These are phyloP conservation scores for Drosophila mulleri DNA, from an alignment of 2,888 invertebrate species.

Conservation along the genomic window DNA sequence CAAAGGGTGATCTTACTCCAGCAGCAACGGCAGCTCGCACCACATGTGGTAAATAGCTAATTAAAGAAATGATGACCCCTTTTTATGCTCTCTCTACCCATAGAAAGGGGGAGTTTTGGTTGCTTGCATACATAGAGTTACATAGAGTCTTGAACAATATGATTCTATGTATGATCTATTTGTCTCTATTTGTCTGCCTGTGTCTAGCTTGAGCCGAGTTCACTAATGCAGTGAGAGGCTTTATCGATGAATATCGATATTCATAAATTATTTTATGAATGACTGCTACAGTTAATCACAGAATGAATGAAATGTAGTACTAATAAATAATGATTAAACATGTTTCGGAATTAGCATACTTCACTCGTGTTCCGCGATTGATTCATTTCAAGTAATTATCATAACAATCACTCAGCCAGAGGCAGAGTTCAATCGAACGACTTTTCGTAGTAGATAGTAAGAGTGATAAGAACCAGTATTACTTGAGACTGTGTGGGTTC, in stretches of 20 bases:
- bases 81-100: not conserved
- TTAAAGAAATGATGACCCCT: slow-evolving; percentile 45
- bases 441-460: not conserved
- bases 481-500: not conserved
- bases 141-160: not conserved
- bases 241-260: too few relatives aligned
- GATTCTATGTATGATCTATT: not conserved
- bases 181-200: too few relatives aligned
- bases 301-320: too few relatives aligned
- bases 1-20: slow-evolving; percentile 41
- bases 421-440: not conserved
- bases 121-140: not conserved
- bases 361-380: not conserved
- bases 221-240: too few relatives aligned
- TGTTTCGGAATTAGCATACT: not conserved
- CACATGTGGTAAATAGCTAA: slow-evolving; percentile 73
- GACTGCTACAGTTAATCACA: too few relatives aligned
- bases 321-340: not conserved
- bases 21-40: slow-evolving; percentile 11
- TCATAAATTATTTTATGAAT: too few relatives aligned
- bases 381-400: not conserved
- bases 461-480: not conserved
- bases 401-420: not conserved
- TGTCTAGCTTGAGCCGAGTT: too few relatives aligned
- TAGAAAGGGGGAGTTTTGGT: not conserved